Conservation (phyloP, 2,113 vertebrate genomes). For the Centropus unirufus region DNA sequence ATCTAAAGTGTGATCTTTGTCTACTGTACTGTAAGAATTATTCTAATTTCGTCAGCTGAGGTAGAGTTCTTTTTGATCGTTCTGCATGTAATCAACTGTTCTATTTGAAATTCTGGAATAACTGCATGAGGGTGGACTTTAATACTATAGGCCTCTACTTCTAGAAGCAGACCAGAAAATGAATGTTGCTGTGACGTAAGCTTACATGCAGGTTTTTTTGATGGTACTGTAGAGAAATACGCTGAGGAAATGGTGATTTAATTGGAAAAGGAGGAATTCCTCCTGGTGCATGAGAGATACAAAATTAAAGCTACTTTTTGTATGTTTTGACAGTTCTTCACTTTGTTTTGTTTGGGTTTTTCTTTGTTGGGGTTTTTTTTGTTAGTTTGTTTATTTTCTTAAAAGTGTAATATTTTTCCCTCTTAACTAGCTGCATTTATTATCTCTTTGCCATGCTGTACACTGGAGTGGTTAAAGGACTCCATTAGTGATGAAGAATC, state of each 20-base stretch:
- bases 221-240: background rate
- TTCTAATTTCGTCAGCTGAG: background rate
- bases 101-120: background rate
- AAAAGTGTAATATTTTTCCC: background rate
- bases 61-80: background rate
- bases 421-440: background rate
- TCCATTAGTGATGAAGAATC: background rate
- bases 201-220: constrained; percentile 27
- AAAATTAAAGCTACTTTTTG: background rate
- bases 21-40: background rate
- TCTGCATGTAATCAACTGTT: background rate
- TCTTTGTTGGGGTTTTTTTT: too few species aligned
- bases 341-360: too few species aligned
- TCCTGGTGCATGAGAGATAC: background rate
- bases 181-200: background rate
- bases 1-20: background rate
- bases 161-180: constrained; percentile 49
- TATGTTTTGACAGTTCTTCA: background rate
- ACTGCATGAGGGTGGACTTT: background rate
- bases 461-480: background rate
- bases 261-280: background rate
- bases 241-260: constrained; percentile 27
- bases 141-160: background rate
- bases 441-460: background rate
- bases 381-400: too few species aligned